A percentile compares a stretch with the other conserved stretches of the same genome.
These are phyloP conservation scores for Brienomyrus brachyistius DNA, from an alignment of 2,113 vertebrate genomes.

Conservation along the genomic window DNA sequence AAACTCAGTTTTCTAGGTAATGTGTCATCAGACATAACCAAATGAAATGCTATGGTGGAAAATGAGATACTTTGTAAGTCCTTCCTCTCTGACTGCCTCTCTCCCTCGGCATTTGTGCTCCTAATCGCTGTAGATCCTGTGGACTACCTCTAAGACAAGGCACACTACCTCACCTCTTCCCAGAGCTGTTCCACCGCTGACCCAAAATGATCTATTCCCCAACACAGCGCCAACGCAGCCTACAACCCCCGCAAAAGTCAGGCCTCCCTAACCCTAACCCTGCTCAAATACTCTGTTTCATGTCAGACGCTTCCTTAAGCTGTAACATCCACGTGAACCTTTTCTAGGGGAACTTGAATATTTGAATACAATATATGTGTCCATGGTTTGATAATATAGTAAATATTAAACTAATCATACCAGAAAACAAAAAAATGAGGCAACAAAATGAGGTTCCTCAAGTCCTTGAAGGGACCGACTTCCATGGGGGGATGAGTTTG, in stretches of 20 bases:
- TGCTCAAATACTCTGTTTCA: neutral
- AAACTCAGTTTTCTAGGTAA: neutral
- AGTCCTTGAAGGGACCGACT: neutral
- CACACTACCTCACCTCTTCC: neutral
- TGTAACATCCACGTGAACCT: neutral
- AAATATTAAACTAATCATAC: neutral
- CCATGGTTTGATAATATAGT: neutral
- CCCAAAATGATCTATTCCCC: neutral
- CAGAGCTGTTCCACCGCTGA: neutral
- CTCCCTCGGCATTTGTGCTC: neutral
- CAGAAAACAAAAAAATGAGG: neutral
- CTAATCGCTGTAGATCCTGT: constrained; percentile 25
- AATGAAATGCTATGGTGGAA: neutral
- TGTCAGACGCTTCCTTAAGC: neutral
- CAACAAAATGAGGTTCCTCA: neutral
- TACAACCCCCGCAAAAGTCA: neutral
- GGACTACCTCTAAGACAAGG: constrained; percentile 28
- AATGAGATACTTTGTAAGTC: neutral
- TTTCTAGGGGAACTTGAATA: neutral
- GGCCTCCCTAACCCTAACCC: neutral
- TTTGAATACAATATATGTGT: neutral
- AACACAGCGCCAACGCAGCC: neutral
- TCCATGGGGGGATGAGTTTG: neutral
- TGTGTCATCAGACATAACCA: neutral
- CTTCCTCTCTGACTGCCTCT: neutral